Evolutionary conservation across 1,140 invertebrate genomes (phyloP), one percentile per base, ranked within the genome.

Genomic region (Neodiprion lecontei): DNA sequence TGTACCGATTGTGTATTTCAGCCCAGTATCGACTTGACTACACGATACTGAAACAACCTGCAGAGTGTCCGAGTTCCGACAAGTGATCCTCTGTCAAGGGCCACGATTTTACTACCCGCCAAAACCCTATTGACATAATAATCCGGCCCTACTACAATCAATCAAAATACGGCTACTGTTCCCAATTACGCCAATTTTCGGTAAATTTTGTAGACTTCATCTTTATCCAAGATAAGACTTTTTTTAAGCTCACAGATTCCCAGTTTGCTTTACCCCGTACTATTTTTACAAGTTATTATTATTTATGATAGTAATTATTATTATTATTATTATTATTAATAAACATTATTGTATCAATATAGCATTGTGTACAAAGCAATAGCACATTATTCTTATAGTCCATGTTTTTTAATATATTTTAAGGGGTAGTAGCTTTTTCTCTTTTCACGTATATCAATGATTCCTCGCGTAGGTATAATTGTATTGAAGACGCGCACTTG

Each of bases 11-110:
- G 14, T 40, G 28, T 61, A 78, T 88, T 88, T 81, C 86, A 89
- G 88, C 87, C 77, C 85, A 88, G 77, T 89, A 88, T 76, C 85
- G 87, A 75, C 76, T 89, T 78, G 88, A 89, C 79, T 89, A 88
- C 77, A 81, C 84, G 75, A 84, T 86, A 81, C 83, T 85, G 82
- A 89, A 89, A 82, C 87, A 86, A 77, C 79, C 85, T 77, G 85
- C 86, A 80, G 88, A 89, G 76, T 87, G 84, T 74, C 83, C 84
- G 78, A 88, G 80, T 84, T 84, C 84, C 76, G 88, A 89, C 81
- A 88, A 89, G 87, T 89, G 86, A 89, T 88, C 86, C 82, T 83
- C 84, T 86, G 85, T 84, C 81, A 84, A 73, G 82, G 81, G 85
- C 78, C 78, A 81, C 74, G 74, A 61, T 61, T 61, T 77, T 69